phyloP scores from a whole-genome alignment of 2,113 vertebrate genomes.

The Cyanoramphus novaezelandiae region DNA sequence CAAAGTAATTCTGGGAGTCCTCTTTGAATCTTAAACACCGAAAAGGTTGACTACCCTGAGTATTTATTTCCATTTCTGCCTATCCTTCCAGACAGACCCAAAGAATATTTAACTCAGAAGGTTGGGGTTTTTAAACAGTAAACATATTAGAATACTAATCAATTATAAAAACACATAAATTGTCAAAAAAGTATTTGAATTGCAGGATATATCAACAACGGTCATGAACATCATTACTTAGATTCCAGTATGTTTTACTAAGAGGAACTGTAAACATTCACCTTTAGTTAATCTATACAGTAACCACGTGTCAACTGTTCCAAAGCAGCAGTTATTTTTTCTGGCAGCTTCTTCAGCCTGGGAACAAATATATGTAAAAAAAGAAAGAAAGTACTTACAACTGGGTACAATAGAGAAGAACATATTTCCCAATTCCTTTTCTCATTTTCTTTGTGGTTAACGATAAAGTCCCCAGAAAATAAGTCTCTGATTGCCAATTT shows the following conservation, averaged over 20 bases:
- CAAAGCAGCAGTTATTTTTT: conserved; percentile 91
- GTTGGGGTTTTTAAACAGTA: neutral
- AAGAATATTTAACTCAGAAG: neutral
- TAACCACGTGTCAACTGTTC: conserved; percentile 94
- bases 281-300: conserved; percentile 93
- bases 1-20: neutral
- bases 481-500: neutral
- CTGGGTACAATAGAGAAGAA: neutral
- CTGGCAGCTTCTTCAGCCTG: conserved; percentile 83
- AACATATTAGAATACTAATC: neutral
- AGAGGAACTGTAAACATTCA: conserved; percentile 22
- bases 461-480: neutral
- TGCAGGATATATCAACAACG: neutral
- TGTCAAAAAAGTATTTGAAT: neutral
- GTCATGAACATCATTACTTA: neutral
- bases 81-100: neutral
- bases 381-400: neutral
- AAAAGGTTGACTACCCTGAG: neutral
- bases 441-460: neutral
- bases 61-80: neutral
- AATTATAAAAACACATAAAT: neutral
- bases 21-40: neutral
- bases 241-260: neutral
- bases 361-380: neutral
- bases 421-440: neutral